Evolutionary conservation across 2,888 invertebrate species (phyloP).

Genomic region (Caenorhabditis sp.): DNA sequence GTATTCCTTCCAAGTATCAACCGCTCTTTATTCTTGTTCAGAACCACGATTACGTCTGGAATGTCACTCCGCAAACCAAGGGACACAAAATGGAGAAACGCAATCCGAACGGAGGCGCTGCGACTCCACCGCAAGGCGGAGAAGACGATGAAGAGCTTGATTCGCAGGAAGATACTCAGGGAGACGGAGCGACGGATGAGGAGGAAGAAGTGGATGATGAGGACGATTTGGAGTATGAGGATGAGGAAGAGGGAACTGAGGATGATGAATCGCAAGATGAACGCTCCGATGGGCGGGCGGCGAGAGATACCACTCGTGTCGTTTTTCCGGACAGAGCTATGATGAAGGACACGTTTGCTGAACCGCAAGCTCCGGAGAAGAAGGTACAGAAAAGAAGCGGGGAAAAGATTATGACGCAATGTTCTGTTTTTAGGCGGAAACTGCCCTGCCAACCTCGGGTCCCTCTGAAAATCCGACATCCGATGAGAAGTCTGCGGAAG

Average conservation of each 20-base stretch:
- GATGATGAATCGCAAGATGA: constrained; percentile 1
- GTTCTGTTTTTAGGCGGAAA: no score
- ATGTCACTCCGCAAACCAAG: constrained; percentile 39
- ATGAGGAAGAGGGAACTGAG: no score
- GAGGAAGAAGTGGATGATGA: constrained; percentile 7
- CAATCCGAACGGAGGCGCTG: neutral
- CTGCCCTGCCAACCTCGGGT: no score
- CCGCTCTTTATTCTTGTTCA: neutral
- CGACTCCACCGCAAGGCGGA: neutral
- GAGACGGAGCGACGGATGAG: constrained; percentile 9
- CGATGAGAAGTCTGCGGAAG: no score
- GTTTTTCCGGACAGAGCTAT: constrained; percentile 15
- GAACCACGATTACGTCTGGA: constrained; percentile 61
- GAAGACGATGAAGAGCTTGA: neutral
- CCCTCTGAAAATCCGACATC: no score
- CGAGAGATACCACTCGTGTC: constrained; percentile 5
- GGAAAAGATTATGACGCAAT: no score
- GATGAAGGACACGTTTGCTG: constrained; percentile 26
- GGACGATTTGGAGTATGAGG: neutral
- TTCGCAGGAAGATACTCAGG: no score
- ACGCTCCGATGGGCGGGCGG: neutral
- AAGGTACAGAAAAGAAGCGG: neutral
- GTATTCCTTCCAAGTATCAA: no score
- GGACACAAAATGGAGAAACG: constrained; percentile 44
- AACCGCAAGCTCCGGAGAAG: constrained; percentile 6